Evolutionary conservation across 2,113 vertebrate species (phyloP), one percentile per base, ranked within the genome.

Genomic region (Myotis brandtii): DNA sequence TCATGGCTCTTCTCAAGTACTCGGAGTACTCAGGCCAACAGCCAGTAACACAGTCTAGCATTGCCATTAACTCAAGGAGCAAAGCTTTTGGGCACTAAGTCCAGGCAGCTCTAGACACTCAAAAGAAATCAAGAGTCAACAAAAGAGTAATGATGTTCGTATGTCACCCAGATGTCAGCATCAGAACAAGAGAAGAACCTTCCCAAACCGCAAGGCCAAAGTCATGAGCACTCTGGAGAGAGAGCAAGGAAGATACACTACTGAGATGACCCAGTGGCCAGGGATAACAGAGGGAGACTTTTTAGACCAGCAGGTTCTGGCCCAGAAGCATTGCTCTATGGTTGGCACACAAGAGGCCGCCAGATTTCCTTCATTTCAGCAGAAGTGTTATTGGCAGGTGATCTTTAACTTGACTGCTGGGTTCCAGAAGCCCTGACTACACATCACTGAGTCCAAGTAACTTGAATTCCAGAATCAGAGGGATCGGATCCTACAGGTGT

Each of bases 61-160:
- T 97, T 95, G 97, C 95, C 96, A 96, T 97, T 27, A 75, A 91
- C n/a, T 98, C 94, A 97, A 96, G 90, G 92, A 97, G 86, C 3
- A 34, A 40, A 64, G 17, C 59, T 34, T 46, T 75, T 0, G 27
- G 94, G 94, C 73, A 2, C 64, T 0, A 54, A 94, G 90, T 87
- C 97, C 94, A 8, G 96, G 91, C 69, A 4, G 0, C 23, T 95
- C 87, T 37, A 94, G 69, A 92, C 83, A 96, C 43, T 89, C 54
- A 52, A 66, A 37, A 3, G 9, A 52, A 48, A 64, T 52, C 66
- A n/a, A 37, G 32, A 70, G 81, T 90, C 54, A 89, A 40, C 1
- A 11, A 76, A 75, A 94, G 69, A 67, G 48, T 2, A 11, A 14
- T 5, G 46, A 40, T 7, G 56, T 77, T 95, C 40, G 1, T 96